Evolutionary conservation across 2,888 invertebrate species (phyloP).

Genomic region (Drosophila longiperda): DNA sequence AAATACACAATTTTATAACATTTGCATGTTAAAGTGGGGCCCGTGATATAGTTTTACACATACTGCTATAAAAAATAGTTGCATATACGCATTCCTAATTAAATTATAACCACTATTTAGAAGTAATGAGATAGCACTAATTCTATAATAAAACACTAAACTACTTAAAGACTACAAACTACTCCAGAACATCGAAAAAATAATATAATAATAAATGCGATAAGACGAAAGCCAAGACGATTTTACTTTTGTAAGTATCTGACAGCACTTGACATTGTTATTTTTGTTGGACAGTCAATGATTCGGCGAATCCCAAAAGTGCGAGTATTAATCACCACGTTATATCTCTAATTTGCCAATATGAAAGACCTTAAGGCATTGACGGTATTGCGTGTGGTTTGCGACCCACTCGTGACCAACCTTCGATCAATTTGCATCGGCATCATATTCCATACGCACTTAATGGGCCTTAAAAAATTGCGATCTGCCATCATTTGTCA

Average conservation of each 20-base stretch:
- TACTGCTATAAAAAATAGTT: not conserved
- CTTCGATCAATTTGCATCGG: conserved; percentile 50
- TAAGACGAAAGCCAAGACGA: conserved; percentile 22
- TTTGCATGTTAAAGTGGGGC: not conserved
- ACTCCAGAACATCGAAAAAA: not conserved
- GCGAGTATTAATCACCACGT: conserved; percentile 14
- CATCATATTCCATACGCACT: conserved; percentile 41
- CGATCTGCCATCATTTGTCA: conserved; percentile 47
- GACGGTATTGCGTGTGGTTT: conserved; percentile 29
- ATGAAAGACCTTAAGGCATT: conserved; percentile 15
- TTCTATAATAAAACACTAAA: not conserved
- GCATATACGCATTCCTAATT: not conserved
- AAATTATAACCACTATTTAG: not conserved
- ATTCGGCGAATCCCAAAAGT: conserved; percentile 21
- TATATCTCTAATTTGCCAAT: conserved; percentile 21
- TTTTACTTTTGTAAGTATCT: not conserved
- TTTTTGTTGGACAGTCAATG: conserved; percentile 1
- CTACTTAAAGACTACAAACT: not conserved
- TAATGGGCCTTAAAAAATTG: conserved; percentile 25
- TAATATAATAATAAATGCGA: conserved; percentile 13
- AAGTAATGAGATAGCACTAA: not conserved
- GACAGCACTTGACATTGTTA: conserved; percentile 28
- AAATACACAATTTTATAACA: not conserved
- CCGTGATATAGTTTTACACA: no score
- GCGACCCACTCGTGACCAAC: conserved; percentile 32